These are phyloP conservation scores for Sinocyclocheilus anshuiensis DNA, from an alignment of 2,113 vertebrate genomes.

Conservation along the genomic window DNA sequence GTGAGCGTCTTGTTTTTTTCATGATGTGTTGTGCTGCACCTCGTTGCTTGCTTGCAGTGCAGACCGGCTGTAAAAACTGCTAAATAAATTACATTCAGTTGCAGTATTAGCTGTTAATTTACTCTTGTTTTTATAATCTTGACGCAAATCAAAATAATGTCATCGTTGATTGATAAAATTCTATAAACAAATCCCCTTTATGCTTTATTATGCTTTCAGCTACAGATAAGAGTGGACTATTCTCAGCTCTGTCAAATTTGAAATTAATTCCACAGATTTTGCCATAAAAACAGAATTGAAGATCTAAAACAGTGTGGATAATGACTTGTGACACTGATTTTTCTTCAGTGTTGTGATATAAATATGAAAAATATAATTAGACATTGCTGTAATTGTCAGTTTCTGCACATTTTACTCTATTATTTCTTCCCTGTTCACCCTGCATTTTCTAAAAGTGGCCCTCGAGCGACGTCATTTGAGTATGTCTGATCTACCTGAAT, in stretches of 20 bases:
- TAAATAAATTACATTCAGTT: neutral
- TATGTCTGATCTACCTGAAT: neutral
- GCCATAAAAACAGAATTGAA: neutral
- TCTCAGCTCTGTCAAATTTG: neutral
- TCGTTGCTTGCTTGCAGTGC: neutral
- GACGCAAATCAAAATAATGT: neutral
- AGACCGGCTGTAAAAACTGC: neutral
- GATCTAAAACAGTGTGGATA: neutral
- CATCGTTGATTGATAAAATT: neutral
- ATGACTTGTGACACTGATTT: neutral
- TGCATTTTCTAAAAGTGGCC: neutral
- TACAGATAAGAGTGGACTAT: neutral
- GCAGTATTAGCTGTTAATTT: neutral
- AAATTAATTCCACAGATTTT: neutral
- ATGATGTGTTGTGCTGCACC: neutral
- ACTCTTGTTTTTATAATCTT: neutral
- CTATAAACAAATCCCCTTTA: too few species aligned
- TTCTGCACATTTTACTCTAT: neutral
- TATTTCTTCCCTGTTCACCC: neutral
- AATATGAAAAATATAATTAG: neutral
- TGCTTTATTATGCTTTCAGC: neutral
- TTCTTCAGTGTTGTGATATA: neutral
- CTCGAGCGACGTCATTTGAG: neutral
- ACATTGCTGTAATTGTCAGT: neutral
- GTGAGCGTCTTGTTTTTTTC: neutral